phyloP scores from a whole-genome alignment of 2,113 vertebrate species.

The Gnathonemus longibarbis region DNA sequence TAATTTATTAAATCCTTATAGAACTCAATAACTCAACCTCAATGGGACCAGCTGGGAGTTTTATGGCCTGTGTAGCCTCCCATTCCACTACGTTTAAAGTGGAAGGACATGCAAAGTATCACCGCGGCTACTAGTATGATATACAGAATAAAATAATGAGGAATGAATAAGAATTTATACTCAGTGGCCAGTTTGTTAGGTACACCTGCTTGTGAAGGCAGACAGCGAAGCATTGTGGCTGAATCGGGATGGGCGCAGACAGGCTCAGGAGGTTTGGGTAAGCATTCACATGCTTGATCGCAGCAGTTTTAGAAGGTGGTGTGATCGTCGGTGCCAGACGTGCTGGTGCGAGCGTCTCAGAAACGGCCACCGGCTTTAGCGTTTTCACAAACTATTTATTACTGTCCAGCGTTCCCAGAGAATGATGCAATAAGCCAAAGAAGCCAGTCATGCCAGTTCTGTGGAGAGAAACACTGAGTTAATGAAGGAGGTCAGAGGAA shows the following conservation, averaged over 20 bases:
- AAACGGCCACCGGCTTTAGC: neutral
- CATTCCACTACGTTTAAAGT: neutral
- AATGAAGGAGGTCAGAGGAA: neutral
- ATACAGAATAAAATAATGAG: neutral
- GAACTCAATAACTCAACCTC: neutral
- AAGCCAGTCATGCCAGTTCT: neutral
- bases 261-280: neutral
- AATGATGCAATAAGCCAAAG: neutral
- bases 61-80: neutral
- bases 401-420: neutral
- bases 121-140: neutral
- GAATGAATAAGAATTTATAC: neutral
- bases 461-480: neutral
- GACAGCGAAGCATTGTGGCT: neutral
- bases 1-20: neutral
- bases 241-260: neutral
- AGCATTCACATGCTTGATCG: neutral
- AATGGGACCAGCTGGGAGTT: neutral
- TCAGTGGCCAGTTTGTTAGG: neutral
- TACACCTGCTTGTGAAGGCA: neutral
- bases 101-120: neutral
- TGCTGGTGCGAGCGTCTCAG: neutral
- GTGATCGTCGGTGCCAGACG: neutral
- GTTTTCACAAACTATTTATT: neutral
- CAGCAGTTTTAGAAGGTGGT: neutral